Conservation (phyloP, 2,797 vertebrate species). For the Ctenopoma kingsleyae region DNA sequence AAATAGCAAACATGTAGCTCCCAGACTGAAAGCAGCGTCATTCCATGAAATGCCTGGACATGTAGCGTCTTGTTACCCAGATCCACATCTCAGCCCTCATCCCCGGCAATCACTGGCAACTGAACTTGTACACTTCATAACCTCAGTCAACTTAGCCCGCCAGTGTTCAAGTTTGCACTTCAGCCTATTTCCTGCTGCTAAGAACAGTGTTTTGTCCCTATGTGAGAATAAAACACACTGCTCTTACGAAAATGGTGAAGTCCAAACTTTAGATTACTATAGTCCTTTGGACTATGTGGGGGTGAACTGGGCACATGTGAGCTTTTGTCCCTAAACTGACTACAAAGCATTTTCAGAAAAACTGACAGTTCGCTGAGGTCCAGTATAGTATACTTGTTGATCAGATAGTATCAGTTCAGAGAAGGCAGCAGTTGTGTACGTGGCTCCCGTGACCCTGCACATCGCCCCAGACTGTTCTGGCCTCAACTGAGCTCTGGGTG, state of each 20-base stretch:
- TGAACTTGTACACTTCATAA: constrained; percentile 42
- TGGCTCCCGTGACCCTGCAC: constrained; percentile 28
- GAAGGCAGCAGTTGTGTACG: constrained; percentile 55
- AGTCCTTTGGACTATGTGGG: constrained; percentile 15
- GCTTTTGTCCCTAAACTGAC: neutral
- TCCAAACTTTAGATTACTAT: constrained; percentile 12
- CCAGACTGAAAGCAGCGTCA: constrained; percentile 34
- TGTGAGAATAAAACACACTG: neutral
- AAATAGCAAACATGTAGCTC: constrained; percentile 20
- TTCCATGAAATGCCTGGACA: constrained; percentile 71
- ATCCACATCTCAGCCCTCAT: constrained; percentile 62
- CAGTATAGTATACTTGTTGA: constrained; percentile 55
- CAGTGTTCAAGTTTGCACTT: neutral
- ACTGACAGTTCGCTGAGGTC: constrained; percentile 1
- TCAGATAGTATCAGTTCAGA: constrained; percentile 15
- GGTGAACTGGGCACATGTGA: neutral
- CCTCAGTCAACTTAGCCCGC: constrained; percentile 23
- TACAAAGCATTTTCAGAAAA: neutral
- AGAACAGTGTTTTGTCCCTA: constrained; percentile 6
- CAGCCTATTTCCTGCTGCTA: neutral
- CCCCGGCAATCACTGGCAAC: constrained; percentile 23
- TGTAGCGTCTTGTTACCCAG: constrained; percentile 79
- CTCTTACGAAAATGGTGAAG: neutral
- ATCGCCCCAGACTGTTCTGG: neutral
- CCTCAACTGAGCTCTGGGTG: constrained; percentile 38